phyloP scores from a whole-genome alignment of 2,888 invertebrate species.

The Panzeria rudis region DNA sequence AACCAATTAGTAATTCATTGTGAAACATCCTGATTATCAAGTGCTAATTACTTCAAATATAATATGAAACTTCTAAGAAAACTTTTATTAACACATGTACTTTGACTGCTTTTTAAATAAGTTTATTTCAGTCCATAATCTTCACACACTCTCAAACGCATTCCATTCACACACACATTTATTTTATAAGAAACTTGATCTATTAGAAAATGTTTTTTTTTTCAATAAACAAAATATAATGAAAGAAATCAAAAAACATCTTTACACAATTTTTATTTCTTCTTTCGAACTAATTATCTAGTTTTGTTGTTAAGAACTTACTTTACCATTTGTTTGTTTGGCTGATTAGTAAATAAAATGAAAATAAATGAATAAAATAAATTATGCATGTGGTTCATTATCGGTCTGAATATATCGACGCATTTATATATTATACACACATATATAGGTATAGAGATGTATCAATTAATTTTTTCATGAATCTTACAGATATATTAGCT shows the following conservation, averaged over 20 bases:
- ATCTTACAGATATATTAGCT: no score
- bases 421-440: not conserved
- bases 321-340: slow-evolving; percentile 13
- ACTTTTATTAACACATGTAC: slow-evolving; percentile 42
- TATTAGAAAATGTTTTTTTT: not conserved
- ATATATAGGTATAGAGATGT: no score
- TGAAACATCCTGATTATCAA: slow-evolving; percentile 58
- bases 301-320: slow-evolving; percentile 48
- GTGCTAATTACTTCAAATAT: slow-evolving; percentile 56
- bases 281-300: slow-evolving; percentile 38
- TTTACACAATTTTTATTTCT: not conserved
- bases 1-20: slow-evolving; percentile 62
- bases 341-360: not conserved
- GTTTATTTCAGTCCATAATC: slow-evolving; percentile 5
- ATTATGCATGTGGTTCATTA: not conserved
- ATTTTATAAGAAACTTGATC: not conserved
- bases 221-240: slow-evolving; percentile 14
- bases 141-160: not conserved
- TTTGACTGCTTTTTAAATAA: slow-evolving; percentile 27
- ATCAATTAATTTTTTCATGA: no score
- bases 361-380: not conserved
- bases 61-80: slow-evolving; percentile 32
- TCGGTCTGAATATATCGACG: not conserved
- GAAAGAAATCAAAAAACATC: slow-evolving; percentile 24
- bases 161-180: not conserved